Conservation (phyloP, 2,113 vertebrate species). For the Eulemur macaco region DNA sequence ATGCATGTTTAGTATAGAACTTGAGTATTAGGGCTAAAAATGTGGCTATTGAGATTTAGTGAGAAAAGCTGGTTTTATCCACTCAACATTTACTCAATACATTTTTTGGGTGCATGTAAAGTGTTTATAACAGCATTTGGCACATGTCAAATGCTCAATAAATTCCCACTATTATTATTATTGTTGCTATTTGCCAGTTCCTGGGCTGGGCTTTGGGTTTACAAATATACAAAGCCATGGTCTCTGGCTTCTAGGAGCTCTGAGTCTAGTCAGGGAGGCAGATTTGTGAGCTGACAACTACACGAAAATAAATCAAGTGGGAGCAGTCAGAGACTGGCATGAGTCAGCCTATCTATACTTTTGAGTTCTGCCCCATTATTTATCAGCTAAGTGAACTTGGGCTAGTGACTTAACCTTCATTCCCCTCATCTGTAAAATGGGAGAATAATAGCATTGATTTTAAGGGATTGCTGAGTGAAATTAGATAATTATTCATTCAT, state of each 20-base stretch:
- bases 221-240: background rate
- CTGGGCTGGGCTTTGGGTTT: background rate
- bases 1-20: background rate
- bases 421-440: background rate
- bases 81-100: background rate
- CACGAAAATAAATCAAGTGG: background rate
- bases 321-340: background rate
- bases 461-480: background rate
- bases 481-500: background rate
- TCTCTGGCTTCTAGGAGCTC: background rate
- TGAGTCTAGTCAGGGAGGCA: background rate
- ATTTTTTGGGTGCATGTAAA: background rate
- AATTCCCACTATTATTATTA: background rate
- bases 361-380: background rate
- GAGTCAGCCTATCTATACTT: background rate
- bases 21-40: conserved; percentile 37
- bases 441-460: background rate
- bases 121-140: background rate
- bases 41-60: background rate
- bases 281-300: background rate
- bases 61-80: conserved; percentile 31
- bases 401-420: background rate
- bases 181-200: background rate
- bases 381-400: background rate
- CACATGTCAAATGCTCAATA: background rate